Percentiles rank a stretch among this genome's conserved stretches.
Conservation (phyloP, 1,140 invertebrate genomes). For the Trinorchestia longiramus region DNA sequence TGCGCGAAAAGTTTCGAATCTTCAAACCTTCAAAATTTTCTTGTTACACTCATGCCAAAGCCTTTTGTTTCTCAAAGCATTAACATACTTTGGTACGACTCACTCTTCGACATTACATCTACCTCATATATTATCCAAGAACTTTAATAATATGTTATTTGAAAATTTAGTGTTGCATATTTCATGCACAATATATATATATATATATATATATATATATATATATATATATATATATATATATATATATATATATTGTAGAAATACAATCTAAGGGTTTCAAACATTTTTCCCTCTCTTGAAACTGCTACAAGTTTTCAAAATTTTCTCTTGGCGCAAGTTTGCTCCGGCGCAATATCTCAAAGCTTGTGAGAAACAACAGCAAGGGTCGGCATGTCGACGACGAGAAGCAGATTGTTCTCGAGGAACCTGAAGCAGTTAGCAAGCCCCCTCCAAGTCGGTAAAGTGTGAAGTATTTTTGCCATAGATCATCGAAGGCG, state of each 20-base stretch:
- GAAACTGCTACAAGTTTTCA: not conserved
- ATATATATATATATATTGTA: not conserved
- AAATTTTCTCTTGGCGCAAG: not conserved
- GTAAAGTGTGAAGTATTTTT: slow-evolving; percentile 45
- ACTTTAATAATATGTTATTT: too few relatives aligned
- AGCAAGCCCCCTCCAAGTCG: not conserved
- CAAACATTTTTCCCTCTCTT: not conserved
- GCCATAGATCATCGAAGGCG: slow-evolving; percentile 43
- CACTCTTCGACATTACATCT: too few relatives aligned
- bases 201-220: too few relatives aligned
- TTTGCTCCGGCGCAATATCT: not conserved
- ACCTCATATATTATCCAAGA: too few relatives aligned
- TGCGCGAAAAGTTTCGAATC: too few relatives aligned
- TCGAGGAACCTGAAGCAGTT: slow-evolving; percentile 23
- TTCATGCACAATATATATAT: too few relatives aligned
- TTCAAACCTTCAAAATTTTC: too few relatives aligned
- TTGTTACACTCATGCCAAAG: too few relatives aligned
- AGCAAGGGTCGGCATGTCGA: not conserved
- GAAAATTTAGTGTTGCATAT: too few relatives aligned
- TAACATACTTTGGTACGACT: too few relatives aligned
- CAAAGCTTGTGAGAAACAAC: slow-evolving; percentile 4
- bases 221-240: not conserved
- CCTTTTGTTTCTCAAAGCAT: too few relatives aligned
- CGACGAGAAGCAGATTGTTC: slow-evolving; percentile 51
- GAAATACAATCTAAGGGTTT: not conserved